A percentile compares a stretch with the other conserved stretches of the same genome.
These are phyloP conservation scores for Nanger granti DNA, from an alignment of 2,113 vertebrate genomes.

Conservation along the genomic window DNA sequence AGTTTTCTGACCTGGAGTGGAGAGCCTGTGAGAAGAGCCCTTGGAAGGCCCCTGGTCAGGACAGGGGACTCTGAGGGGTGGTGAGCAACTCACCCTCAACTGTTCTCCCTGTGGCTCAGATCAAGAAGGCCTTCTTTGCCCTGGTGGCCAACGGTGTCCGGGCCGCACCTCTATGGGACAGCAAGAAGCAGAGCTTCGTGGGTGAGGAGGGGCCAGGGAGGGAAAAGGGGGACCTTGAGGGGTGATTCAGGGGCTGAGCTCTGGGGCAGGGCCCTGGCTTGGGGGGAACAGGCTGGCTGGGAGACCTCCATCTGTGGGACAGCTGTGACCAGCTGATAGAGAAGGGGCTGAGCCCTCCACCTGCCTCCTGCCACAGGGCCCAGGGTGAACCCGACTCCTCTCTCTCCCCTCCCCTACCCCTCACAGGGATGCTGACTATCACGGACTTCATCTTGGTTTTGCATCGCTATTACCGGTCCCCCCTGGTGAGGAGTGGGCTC, in stretches of 20 bases:
- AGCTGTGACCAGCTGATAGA: neutral
- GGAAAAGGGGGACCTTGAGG: neutral
- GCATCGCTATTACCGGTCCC: slow-evolving; percentile 94
- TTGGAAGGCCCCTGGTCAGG: neutral
- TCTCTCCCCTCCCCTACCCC: rapidly evolving
- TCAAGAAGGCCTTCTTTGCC: slow-evolving; percentile 94
- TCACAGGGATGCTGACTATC: slow-evolving; percentile 96
- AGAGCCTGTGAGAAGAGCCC: neutral
- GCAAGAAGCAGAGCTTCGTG: slow-evolving; percentile 91
- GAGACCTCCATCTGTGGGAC: neutral
- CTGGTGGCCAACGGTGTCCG: slow-evolving; percentile 91
- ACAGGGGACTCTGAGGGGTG: neutral
- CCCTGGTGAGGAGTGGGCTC: slow-evolving; percentile 82
- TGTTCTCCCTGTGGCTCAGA: slow-evolving; percentile 73
- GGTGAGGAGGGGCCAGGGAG: slow-evolving; percentile 82
- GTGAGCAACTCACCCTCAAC: neutral
- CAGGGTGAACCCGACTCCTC: neutral
- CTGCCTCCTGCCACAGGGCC: neutral
- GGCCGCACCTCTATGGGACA: slow-evolving; percentile 95
- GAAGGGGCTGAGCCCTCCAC: neutral
- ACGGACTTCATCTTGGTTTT: slow-evolving; percentile 99
- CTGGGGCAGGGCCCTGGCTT: neutral
- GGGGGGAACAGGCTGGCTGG: neutral
- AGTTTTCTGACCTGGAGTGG: neutral
- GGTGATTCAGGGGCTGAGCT: neutral